These are phyloP conservation scores for Theocolax elegans DNA, from an alignment of 1,140 invertebrate genomes.

Conservation along the genomic window DNA sequence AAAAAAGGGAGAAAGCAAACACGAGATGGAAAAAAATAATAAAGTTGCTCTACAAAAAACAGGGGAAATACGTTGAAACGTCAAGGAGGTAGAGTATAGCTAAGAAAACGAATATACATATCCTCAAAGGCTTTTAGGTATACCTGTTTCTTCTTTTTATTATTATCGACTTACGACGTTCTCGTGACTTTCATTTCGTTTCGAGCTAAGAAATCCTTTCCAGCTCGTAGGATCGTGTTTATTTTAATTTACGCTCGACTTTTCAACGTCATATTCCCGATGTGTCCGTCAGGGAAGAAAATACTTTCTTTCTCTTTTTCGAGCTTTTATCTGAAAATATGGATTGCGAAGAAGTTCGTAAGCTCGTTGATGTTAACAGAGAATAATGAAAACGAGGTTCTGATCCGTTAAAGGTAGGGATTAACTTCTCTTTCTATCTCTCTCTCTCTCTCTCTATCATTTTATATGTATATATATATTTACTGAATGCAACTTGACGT, in stretches of 20 bases:
- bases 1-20: not conserved
- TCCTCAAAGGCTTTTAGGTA: not conserved
- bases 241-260: conserved; percentile 12
- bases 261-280: too few relatives aligned
- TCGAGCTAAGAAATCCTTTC: not conserved
- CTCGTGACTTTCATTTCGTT: not conserved
- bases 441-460: too few relatives aligned
- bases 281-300: too few relatives aligned
- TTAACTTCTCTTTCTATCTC: too few relatives aligned
- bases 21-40: not conserved
- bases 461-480: too few relatives aligned
- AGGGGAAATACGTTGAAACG: too few relatives aligned
- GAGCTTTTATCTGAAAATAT: conserved; percentile 12
- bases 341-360: not conserved
- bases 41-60: not conserved
- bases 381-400: conserved; percentile 10
- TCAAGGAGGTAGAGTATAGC: not conserved
- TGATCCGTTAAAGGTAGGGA: too few relatives aligned
- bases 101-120: not conserved
- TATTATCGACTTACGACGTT: not conserved
- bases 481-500: too few relatives aligned
- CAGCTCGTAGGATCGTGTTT: not conserved
- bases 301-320: conserved; percentile 1
- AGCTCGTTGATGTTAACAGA: not conserved
- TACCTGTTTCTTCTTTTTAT: not conserved